These are phyloP conservation scores for Sus cebifrons DNA, from an alignment of 2,797 vertebrate genomes.

Conservation along the genomic window DNA sequence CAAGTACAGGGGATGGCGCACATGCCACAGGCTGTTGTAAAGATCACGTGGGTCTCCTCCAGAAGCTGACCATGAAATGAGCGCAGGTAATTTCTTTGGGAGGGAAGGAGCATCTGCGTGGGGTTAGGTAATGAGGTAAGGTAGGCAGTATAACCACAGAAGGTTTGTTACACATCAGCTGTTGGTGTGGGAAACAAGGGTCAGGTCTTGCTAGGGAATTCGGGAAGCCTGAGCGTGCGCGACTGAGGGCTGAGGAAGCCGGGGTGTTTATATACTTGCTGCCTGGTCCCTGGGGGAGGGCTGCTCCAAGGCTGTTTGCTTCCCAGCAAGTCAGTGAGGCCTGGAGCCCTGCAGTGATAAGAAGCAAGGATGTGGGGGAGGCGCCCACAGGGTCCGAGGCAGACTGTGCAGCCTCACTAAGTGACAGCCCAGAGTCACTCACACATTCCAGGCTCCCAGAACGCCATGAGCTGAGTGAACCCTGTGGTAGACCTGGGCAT, in stretches of 20 bases:
- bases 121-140: not conserved
- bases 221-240: not conserved
- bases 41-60: not conserved
- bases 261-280: not conserved
- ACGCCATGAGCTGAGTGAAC: not conserved
- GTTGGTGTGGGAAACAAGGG: not conserved
- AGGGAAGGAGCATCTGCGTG: not conserved
- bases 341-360: not conserved
- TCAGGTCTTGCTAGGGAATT: not conserved
- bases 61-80: not conserved
- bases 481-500: not conserved
- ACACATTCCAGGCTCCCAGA: not conserved
- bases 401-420: not conserved
- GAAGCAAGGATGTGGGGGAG: too few species aligned
- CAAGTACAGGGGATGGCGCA: not conserved
- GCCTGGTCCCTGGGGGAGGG: not conserved
- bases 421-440: not conserved
- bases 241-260: not conserved
- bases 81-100: not conserved
- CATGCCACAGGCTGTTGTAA: not conserved
- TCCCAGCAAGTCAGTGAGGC: not conserved
- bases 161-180: not conserved
- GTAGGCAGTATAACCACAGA: not conserved
- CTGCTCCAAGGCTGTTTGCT: not conserved
- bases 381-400: accelerated